Evolutionary conservation across 2,888 invertebrate genomes (phyloP).

Genomic region (Lithophane ornitopus): DNA sequence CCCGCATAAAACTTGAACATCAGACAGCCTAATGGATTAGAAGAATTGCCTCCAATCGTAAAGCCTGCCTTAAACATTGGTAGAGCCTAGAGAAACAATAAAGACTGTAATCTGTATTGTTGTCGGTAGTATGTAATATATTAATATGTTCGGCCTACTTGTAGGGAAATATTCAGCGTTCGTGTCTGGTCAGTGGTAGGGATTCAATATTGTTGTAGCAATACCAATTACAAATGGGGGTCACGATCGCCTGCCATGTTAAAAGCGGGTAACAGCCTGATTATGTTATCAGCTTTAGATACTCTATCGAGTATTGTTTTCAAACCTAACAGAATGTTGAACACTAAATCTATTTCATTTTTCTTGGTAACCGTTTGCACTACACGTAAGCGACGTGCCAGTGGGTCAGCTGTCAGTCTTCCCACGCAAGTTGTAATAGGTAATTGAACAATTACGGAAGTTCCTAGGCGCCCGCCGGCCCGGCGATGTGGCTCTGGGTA

Average conservation of each 20-base stretch:
- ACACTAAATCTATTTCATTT: slow-evolving; percentile 16
- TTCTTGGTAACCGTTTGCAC: slow-evolving; percentile 20
- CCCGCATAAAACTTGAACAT: slow-evolving; percentile 89
- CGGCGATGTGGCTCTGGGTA: slow-evolving; percentile 30
- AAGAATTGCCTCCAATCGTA: slow-evolving; percentile 88
- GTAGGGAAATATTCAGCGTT: slow-evolving; percentile 68
- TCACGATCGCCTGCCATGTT: neutral
- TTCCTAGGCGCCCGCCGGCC: slow-evolving; percentile 43
- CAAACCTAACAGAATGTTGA: slow-evolving; percentile 1
- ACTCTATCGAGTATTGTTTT: slow-evolving; percentile 7
- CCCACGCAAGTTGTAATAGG: slow-evolving; percentile 64
- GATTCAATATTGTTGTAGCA: slow-evolving; percentile 28
- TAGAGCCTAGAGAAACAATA: slow-evolving; percentile 82
- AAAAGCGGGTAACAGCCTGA: slow-evolving; percentile 4
- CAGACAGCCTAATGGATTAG: slow-evolving; percentile 89
- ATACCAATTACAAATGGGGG: slow-evolving; percentile 17
- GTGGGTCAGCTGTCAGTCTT: slow-evolving; percentile 62
- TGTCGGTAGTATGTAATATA: slow-evolving; percentile 74
- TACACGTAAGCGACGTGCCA: slow-evolving; percentile 1
- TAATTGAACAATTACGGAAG: slow-evolving; percentile 56
- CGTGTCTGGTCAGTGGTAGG: slow-evolving; percentile 67
- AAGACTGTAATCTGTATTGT: slow-evolving; percentile 79
- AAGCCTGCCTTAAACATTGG: slow-evolving; percentile 81
- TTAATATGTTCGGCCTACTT: slow-evolving; percentile 70
- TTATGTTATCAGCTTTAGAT: slow-evolving; percentile 30